phyloP scores from a whole-genome alignment of 2,888 invertebrate species.

The Cenopis cana region DNA sequence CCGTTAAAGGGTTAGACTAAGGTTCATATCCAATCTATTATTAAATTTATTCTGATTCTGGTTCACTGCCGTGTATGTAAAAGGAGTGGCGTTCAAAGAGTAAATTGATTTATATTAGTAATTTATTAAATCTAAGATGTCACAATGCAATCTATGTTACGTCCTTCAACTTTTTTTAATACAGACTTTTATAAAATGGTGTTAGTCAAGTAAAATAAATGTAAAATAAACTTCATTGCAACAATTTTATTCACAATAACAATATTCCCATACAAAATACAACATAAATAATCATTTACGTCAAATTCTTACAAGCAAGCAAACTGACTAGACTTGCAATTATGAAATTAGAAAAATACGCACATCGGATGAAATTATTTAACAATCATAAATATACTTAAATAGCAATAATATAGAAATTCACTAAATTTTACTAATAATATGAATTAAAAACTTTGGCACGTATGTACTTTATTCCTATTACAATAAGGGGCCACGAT shows the following conservation, averaged over 20 bases:
- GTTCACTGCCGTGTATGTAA: too few species aligned
- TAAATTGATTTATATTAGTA: too few species aligned
- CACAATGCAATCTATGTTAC: too few species aligned
- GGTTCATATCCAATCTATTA: too few species aligned
- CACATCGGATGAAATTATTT: slow-evolving; percentile 24
- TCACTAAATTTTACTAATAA: slow-evolving; percentile 36
- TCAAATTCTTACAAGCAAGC: slow-evolving; percentile 41
- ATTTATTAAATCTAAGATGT: too few species aligned
- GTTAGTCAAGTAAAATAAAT: slow-evolving; percentile 36
- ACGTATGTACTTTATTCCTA: slow-evolving; percentile 52
- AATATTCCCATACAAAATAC: slow-evolving; percentile 79
- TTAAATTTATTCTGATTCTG: too few species aligned
- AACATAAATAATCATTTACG: slow-evolving; percentile 59
- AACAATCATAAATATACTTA: slow-evolving; percentile 26
- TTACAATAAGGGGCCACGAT: slow-evolving; percentile 27
- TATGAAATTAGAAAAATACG: slow-evolving; percentile 32
- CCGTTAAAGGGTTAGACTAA: too few species aligned
- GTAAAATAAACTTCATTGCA: slow-evolving; percentile 53
- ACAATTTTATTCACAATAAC: slow-evolving; percentile 77
- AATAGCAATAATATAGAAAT: slow-evolving; percentile 37
- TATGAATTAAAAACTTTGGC: slow-evolving; percentile 59
- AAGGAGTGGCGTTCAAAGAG: too few species aligned
- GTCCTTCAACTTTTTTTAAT: too few species aligned
- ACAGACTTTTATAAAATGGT: too few species aligned
- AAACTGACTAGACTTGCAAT: slow-evolving; percentile 42